Evolutionary conservation across 2,113 vertebrate species (phyloP).

Genomic region (Muntiacus reevesi): DNA sequence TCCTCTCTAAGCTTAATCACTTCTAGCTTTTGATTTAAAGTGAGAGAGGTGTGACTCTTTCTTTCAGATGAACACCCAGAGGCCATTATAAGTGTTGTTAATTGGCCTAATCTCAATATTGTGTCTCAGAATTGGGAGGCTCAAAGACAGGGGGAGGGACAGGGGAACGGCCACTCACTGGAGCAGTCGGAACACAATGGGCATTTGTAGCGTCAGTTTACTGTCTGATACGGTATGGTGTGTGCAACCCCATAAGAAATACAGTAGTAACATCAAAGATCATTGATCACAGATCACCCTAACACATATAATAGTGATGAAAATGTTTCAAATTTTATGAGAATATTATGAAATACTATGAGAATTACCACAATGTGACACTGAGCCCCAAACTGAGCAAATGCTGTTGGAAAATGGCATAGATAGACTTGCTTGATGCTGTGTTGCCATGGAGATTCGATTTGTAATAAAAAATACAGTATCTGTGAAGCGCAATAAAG

Average conservation of each 20-base stretch:
- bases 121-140: not conserved
- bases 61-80: not conserved
- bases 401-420: not conserved
- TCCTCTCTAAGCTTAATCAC: not conserved
- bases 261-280: not conserved
- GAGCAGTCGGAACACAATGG: not conserved
- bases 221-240: fast-evolving
- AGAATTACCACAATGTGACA: not conserved
- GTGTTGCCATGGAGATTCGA: not conserved
- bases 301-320: not conserved
- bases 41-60: not conserved
- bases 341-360: not conserved
- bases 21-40: not conserved
- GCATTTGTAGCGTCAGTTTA: too few relatives aligned
- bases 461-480: not conserved
- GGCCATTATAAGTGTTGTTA: not conserved
- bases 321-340: not conserved
- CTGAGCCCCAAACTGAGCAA: not conserved
- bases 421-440: not conserved
- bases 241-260: not conserved
- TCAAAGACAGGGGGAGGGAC: not conserved
- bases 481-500: not conserved
- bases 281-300: not conserved
- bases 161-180: not conserved
- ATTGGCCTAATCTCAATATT: not conserved